Conservation (phyloP, 2,113 vertebrate species). For the Halichoerus grypus region DNA sequence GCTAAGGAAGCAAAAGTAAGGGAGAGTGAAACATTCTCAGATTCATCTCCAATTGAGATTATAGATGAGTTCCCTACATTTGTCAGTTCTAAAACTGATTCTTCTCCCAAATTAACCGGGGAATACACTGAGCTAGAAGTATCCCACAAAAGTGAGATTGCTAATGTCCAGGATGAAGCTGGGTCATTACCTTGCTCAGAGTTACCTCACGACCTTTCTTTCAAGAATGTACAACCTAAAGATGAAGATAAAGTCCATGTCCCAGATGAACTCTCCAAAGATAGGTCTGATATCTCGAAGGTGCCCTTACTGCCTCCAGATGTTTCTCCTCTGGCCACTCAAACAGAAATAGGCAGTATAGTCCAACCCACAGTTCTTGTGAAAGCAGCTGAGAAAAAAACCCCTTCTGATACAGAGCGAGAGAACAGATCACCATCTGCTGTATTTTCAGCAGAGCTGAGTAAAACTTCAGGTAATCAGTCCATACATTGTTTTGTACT, state of each 20-base stretch:
- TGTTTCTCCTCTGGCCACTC: constrained; percentile 79
- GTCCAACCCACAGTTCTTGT: constrained; percentile 83
- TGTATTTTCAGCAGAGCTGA: constrained; percentile 89
- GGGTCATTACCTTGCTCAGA: constrained; percentile 81
- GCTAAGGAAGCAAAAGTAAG: constrained; percentile 82
- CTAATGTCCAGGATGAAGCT: constrained; percentile 70
- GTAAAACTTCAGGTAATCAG: constrained; percentile 90
- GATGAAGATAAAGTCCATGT: constrained; percentile 77
- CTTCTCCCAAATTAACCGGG: constrained; percentile 67
- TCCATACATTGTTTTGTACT: constrained; percentile 80
- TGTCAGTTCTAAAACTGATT: constrained; percentile 80
- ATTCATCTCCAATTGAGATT: constrained; percentile 85
- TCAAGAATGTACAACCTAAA: constrained; percentile 83
- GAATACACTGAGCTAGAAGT: constrained; percentile 73
- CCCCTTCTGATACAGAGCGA: constrained; percentile 85
- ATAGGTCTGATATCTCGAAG: constrained; percentile 81
- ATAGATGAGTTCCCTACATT: constrained; percentile 87
- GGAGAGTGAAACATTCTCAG: constrained; percentile 83
- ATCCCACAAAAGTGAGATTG: constrained; percentile 62
- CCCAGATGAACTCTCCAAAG: constrained; percentile 82
- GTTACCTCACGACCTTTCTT: constrained; percentile 84
- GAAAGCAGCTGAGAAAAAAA: constrained; percentile 84
- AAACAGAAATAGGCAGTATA: constrained; percentile 83
- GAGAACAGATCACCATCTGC: constrained; percentile 83
- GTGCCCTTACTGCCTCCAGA: constrained; percentile 72